Conservation (phyloP, 2,113 vertebrate species). For the Takifugu bimaculatus region DNA sequence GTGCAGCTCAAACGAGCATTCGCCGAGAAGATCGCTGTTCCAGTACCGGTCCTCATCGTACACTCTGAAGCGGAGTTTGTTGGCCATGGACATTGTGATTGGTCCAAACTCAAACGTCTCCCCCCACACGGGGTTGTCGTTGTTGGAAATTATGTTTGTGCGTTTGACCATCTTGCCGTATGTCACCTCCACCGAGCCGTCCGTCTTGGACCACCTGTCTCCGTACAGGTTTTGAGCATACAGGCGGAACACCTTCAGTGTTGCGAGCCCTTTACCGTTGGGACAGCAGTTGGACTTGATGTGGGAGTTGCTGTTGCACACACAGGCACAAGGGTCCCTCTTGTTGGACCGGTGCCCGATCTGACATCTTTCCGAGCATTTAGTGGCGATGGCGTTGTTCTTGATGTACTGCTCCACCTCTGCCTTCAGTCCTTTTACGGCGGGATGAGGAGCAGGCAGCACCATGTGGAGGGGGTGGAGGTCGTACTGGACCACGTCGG, state of each 20-base stretch:
- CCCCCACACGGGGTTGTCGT: conserved; percentile 66
- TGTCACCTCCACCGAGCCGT: conserved; percentile 64
- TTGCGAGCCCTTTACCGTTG: conserved; percentile 61
- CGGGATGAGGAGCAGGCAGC: conserved; percentile 13
- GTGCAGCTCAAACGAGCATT: conserved; percentile 41
- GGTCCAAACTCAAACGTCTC: conserved; percentile 56
- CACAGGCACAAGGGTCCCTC: conserved; percentile 67
- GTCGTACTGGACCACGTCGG: conserved; percentile 64
- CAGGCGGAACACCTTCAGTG: conserved; percentile 54
- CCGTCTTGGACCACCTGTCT: conserved; percentile 1
- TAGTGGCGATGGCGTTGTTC: conserved; percentile 51
- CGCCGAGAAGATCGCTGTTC: conserved; percentile 63
- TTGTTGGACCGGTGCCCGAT: conserved; percentile 39
- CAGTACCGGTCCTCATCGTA: conserved; percentile 66
- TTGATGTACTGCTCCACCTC: conserved; percentile 72
- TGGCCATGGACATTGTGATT: conserved; percentile 24
- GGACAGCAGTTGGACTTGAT: conserved; percentile 73
- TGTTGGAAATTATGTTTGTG: conserved; percentile 34
- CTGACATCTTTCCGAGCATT: conserved; percentile 60
- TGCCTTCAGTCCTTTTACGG: conserved; percentile 37
- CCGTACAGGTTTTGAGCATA: conserved; percentile 60
- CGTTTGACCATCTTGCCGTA: conserved; percentile 21
- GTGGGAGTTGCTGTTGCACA: conserved; percentile 48
- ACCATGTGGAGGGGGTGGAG: conserved; percentile 71
- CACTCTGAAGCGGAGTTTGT: conserved; percentile 53